Conservation (phyloP, 2,888 invertebrate species). For the Caenorhabditis sp. region DNA sequence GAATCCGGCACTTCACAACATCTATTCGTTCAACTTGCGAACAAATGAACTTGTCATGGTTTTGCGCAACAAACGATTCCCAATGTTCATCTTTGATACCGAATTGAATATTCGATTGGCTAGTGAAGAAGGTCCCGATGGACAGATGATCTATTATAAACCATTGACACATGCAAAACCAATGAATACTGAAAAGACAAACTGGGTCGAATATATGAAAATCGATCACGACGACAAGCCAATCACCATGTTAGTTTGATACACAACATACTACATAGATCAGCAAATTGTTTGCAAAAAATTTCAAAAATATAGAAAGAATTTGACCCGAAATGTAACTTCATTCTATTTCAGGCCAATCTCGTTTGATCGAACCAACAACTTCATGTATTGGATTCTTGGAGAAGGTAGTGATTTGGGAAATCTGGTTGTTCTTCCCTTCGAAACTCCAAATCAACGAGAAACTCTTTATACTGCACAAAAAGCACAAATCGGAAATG, state of each 20-base stretch:
- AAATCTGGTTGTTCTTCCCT: conserved; percentile 62
- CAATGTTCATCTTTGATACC: conserved; percentile 64
- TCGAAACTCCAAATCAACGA: conserved; percentile 58
- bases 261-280: not conserved
- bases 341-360: conserved; percentile 60
- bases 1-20: conserved; percentile 66
- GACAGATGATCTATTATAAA: conserved; percentile 55
- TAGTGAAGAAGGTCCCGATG: conserved; percentile 63
- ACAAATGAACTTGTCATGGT: conserved; percentile 62
- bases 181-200: conserved; percentile 53
- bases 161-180: conserved; percentile 6
- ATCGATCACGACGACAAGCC: conserved; percentile 65
- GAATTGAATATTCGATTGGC: conserved; percentile 62
- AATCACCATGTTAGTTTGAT: conserved; percentile 56
- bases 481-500: conserved; percentile 64
- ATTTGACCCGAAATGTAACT: no score
- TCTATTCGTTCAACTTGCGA: conserved; percentile 63
- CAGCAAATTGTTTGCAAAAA: no score
- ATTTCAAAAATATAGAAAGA: no score
- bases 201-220: conserved; percentile 64
- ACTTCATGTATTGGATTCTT: conserved; percentile 67
- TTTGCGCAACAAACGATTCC: conserved; percentile 60
- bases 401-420: conserved; percentile 66
- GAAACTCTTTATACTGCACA: conserved; percentile 66
- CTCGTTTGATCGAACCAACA: conserved; percentile 64